Evolutionary conservation across 1,140 invertebrate genomes (phyloP).

Genomic region (Lethrus apterus): DNA sequence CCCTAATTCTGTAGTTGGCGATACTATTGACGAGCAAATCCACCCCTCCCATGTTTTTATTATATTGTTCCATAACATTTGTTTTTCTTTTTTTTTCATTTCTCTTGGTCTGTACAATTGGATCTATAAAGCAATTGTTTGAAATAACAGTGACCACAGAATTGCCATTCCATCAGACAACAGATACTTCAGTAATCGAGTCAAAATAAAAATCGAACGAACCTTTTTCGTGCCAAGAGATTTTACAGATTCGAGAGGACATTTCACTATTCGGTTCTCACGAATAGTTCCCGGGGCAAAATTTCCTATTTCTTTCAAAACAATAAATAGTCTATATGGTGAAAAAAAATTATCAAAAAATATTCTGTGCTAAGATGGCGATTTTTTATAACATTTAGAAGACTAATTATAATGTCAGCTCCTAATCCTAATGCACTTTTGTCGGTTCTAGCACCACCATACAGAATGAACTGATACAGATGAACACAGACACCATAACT

Average conservation of each 20-base stretch:
- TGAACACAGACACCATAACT: conserved; percentile 34
- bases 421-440: no score
- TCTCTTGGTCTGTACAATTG: no score
- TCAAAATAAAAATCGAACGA: no score
- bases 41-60: conserved; percentile 30
- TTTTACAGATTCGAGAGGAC: neutral
- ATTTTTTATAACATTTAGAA: no score
- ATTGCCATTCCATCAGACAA: no score
- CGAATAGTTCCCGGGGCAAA: neutral
- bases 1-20: conserved; percentile 28
- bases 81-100: conserved; percentile 17
- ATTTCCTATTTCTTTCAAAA: neutral
- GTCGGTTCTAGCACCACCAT: no score
- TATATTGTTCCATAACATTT: conserved; percentile 24
- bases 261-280: neutral
- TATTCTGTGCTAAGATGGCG: neutral
- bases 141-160: no score
- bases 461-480: no score
- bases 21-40: conserved; percentile 31
- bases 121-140: no score
- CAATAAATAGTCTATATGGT: neutral
- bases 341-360: neutral
- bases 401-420: no score
- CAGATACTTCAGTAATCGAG: no score
- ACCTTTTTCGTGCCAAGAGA: no score